phyloP scores from a whole-genome alignment of 1,140 invertebrate species.

The Araneus ventricosus region DNA sequence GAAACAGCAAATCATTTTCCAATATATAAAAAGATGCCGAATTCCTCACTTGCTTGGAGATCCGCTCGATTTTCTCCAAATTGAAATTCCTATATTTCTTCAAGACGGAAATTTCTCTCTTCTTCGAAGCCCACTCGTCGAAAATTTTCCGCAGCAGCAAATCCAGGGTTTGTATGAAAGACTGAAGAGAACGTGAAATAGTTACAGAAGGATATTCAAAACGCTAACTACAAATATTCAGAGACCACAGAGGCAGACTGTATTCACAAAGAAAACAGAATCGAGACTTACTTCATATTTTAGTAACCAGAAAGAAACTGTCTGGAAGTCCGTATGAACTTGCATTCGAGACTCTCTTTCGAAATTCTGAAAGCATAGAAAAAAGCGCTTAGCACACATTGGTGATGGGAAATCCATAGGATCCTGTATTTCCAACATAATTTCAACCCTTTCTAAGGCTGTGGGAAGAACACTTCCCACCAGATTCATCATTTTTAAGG shows the following conservation, averaged over 20 bases:
- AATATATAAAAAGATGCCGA: too few species aligned
- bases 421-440: too few species aligned
- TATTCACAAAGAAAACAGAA: too few species aligned
- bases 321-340: constrained; percentile 30
- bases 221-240: too few species aligned
- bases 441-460: too few species aligned
- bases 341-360: constrained; percentile 26
- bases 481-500: too few species aligned
- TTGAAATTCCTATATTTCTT: constrained; percentile 55
- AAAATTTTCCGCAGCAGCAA: constrained; percentile 30
- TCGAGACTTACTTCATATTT: constrained; percentile 48
- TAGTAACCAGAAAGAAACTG: constrained; percentile 43
- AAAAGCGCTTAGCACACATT: not conserved
- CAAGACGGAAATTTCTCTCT: constrained; percentile 36
- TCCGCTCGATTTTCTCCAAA: constrained; percentile 39
- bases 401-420: too few species aligned
- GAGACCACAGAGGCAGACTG: too few species aligned
- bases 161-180: not conserved
- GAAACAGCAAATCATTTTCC: not conserved
- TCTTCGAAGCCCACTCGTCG: not conserved
- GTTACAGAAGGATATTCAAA: too few species aligned
- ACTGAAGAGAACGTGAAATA: not conserved
- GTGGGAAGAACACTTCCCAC: too few species aligned
- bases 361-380: constrained; percentile 22
- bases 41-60: constrained; percentile 25